A percentile compares a stretch with the other conserved stretches of the same genome.
Evolutionary conservation across 2,113 vertebrate genomes (phyloP).

Genomic region (Potamarius usumacintae): DNA sequence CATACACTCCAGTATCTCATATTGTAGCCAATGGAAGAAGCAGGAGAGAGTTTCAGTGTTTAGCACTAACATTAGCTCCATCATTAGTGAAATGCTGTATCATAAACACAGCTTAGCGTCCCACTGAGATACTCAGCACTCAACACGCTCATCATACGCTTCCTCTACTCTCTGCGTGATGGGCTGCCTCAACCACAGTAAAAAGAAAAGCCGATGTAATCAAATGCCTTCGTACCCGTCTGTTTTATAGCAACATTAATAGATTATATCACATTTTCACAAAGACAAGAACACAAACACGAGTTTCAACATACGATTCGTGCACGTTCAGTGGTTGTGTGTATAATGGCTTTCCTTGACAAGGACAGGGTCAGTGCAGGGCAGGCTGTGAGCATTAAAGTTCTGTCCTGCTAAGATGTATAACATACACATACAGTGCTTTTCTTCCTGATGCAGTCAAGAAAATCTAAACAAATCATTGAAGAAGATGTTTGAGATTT

Average conservation of each 20-base stretch:
- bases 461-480: conserved; percentile 14
- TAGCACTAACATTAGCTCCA: conserved; percentile 42
- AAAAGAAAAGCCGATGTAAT: not conserved
- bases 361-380: conserved; percentile 1
- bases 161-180: conserved; percentile 29
- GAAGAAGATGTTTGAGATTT: not conserved
- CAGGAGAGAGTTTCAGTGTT: conserved; percentile 37
- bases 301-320: not conserved
- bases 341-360: not conserved
- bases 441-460: not conserved
- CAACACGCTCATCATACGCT: conserved; percentile 43
- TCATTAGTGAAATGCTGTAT: conserved; percentile 50
- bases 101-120: conserved; percentile 54
- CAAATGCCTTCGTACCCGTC: not conserved
- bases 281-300: not conserved
- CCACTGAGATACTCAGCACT: conserved; percentile 51
- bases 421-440: not conserved
- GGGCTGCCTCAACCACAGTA: conserved; percentile 14
- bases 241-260: not conserved
- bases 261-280: not conserved
- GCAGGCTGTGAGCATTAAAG: not conserved
- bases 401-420: not conserved
- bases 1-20: conserved; percentile 12
- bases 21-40: conserved; percentile 3
- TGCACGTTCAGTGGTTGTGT: not conserved